Conservation (phyloP, 2,113 vertebrate species). For the Tenrec ecaudatus region DNA sequence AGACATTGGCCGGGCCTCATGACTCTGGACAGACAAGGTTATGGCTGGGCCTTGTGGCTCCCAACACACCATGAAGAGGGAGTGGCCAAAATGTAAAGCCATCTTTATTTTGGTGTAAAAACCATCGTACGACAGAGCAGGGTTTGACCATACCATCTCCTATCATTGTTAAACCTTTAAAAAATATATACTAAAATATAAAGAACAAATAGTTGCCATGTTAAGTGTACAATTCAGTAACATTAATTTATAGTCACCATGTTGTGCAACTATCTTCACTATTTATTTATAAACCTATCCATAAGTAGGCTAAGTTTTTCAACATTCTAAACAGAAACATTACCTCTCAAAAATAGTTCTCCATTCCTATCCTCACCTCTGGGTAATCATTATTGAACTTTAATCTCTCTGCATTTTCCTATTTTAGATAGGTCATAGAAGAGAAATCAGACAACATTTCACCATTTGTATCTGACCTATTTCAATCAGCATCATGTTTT, state of each 20-base stretch:
- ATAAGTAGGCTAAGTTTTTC: not conserved
- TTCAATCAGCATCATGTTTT: not conserved
- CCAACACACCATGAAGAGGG: conserved; percentile 29
- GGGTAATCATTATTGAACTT: not conserved
- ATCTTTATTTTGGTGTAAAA: conserved; percentile 48
- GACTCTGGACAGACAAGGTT: no score
- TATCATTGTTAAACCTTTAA: not conserved
- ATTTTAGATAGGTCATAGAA: not conserved
- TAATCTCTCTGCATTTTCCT: not conserved
- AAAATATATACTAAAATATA: not conserved
- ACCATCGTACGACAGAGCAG: not conserved
- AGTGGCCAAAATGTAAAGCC: conserved; percentile 23
- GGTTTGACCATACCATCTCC: not conserved
- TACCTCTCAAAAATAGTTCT: not conserved
- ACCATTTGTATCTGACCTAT: not conserved
- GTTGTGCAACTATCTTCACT: not conserved
- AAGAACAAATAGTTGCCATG: not conserved
- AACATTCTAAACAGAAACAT: not conserved
- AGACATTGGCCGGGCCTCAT: no score
- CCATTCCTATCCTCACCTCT: not conserved
- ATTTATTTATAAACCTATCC: not conserved
- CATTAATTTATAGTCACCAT: not conserved
- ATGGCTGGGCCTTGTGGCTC: no score
- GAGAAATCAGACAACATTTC: not conserved
- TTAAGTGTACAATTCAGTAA: not conserved